Evolutionary conservation across 2,797 vertebrate genomes (phyloP), one percentile per base, ranked within the genome.

Genomic region (Denticeps clupeoides): DNA sequence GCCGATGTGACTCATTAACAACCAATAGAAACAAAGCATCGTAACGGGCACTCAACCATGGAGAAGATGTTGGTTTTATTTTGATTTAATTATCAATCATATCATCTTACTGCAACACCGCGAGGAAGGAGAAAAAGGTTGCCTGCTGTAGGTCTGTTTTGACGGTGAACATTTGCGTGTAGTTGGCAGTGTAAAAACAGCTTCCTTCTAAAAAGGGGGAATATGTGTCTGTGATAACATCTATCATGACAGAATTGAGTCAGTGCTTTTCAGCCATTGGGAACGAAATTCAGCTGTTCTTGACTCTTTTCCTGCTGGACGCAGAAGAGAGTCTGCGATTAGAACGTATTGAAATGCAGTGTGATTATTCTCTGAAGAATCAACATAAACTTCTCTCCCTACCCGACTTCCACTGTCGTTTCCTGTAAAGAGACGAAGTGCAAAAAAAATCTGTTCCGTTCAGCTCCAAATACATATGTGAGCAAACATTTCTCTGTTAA

Each of bases 311-410:
- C 55, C 5, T 31, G 48, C 24, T 51, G 8, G 31, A 55, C 37
- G 28, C 38, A 49, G 40, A 49, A 16, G 48, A 56, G 41, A 43
- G 26, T 38, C 23, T 51, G 48, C 48, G 56, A n/a, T 41, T 54
- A 31, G 19, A 47, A 46, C 25, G 45, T n/a, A 53, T 41, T n/a
- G 43, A 53, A 53, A 50, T 50, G 24, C 53, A 45, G 31, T 56
- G 29, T 50, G 46, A 56, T 45, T 10, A 45, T 31, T 29, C 15
- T 19, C 48, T 51, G 41, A 45, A 51, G 29, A 57, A 38, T 45
- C 47, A 41, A 46, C 49, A 51, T 46, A 42, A 45, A 32, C 31
- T 24, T 40, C 49, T 57, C 24, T 46, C 55, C 10, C 9, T 33
- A 5, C 38, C 41, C 16, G 29, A 35, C 37, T 51, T 51, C 43